Percentiles rank a stretch among this genome's conserved stretches.
Evolutionary conservation across 1,140 invertebrate genomes (phyloP).

Genomic region (Bombus turneri): DNA sequence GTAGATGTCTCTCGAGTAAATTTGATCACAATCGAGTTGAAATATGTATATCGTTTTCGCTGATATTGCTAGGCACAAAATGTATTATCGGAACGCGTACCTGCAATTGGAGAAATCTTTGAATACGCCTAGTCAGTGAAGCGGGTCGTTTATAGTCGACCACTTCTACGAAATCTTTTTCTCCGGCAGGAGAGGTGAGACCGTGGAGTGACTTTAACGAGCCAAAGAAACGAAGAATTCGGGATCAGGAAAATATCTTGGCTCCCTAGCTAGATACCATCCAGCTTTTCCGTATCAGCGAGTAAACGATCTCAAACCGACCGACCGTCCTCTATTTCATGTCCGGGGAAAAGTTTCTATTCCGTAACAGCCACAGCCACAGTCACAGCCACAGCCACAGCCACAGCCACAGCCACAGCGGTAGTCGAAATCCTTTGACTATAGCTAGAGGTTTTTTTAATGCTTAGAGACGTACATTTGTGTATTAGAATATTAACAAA

Average conservation of each 20-base stretch:
- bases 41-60: neutral
- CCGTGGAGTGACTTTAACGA: constrained; percentile 36
- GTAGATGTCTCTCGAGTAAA: neutral
- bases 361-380: constrained; percentile 2
- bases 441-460: neutral
- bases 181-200: constrained; percentile 23
- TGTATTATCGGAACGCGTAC: neutral
- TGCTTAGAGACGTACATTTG: neutral
- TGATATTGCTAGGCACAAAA: neutral
- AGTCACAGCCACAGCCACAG: neutral
- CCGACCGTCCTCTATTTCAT: constrained; percentile 70
- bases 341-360: constrained; percentile 69
- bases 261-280: constrained; percentile 70
- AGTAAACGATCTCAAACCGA: constrained; percentile 72
- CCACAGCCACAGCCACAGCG: neutral
- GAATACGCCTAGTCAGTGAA: constrained; percentile 24
- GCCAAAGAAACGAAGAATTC: constrained; percentile 29
- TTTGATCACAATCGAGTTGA: neutral
- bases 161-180: constrained; percentile 34
- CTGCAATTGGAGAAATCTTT: constrained; percentile 12
- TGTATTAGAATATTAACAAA: neutral
- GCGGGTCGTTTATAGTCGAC: constrained; percentile 39
- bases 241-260: constrained; percentile 64
- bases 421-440: constrained; percentile 51
- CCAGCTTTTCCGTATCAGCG: constrained; percentile 77